Evolutionary conservation across 1,140 invertebrate species (phyloP), one percentile per base, ranked within the genome.

Genomic region (Drosophila obscura): DNA sequence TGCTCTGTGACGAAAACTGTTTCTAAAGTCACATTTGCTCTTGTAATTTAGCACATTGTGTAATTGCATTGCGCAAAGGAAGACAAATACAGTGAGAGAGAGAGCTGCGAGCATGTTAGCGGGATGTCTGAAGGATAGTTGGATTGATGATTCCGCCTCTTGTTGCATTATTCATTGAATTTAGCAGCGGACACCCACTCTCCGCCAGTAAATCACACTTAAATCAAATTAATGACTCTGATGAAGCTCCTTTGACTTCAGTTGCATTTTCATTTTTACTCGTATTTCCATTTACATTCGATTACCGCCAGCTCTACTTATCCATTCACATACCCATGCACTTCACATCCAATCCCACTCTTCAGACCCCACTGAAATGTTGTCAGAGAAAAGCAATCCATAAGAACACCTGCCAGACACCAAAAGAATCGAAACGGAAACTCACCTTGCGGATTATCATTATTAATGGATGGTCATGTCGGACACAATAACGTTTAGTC

Each of bases 1-100:
- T 44, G 22, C 24, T 2, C 15, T 62, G 46, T 62, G 57, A 69
- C 48, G 60, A 59, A 65, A 69, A 74, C 62, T 69, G 78, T 74
- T 74, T 57, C 59, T 48, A 57, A 81, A 80, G 66, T 72, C 73
- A 77, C 56, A 49, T 65, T 62, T 65, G 57, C 52, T 52, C 53
- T 82, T 35, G 60, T 77, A 82, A 82, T 82, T 77, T 74, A 60
- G 82, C 74, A 82, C 82, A 77, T 82, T 81, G 56, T 69, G 68
- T 81, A 81, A 81, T 81, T 82, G 79, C 74, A 82, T 78, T 78
- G 62, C 26, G 13, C 4, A 41, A 31, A 50, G 15, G 28, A 19
- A 15, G 9, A 43, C n/a, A 63, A 19, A n/a, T 0, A 31, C 6
- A 50, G 31, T 19, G 26, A 13, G 13, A n/a, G 6, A 11, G 26